Evolutionary conservation across 2,888 invertebrate genomes (phyloP), one percentile per base, ranked within the genome.

Genomic region (Volucella zonaria): DNA sequence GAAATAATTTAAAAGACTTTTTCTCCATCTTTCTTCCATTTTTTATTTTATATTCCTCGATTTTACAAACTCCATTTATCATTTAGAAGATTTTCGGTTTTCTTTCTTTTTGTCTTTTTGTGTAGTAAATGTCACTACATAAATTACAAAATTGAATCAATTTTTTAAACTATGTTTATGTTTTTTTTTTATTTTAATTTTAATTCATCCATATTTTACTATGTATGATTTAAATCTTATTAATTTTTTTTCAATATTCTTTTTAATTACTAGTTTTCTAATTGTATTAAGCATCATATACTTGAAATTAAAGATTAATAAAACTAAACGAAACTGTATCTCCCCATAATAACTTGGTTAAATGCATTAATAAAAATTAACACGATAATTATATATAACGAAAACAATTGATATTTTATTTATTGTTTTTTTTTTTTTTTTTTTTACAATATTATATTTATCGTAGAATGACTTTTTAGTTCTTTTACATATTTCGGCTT

Each of bases 311-410:
- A 42, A 74, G 18, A 47, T 45, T 49, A 70, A 49, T 52, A 67
- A 73, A 61, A 76, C 31, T 56, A 76, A 58, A 31, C 31, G 31
- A 31, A 31, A 31, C 31, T 31, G 31, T 31, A 31, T 31, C 6
- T 56, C 31, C 83, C 80, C 75, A 75, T 78, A 79, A 83, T 74
- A 75, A 70, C 49, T 54, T 79, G 70, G 66, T 83, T 83, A 83
- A 83, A 83, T 83, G 83, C 80, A 83, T 76, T 66, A 76, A 71
- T 14, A 66, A 66, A 78, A 75, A 74, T 62, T 47, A 82, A 74
- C 56, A 73, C 66, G n/a, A 56, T 59, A 62, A 1, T 54, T 58
- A 62, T 62, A 61, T 51, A 70, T 70, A 74, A 82, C 38, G 47
- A 71, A 78, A 70, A 70, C 49, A 64, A 70, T 47, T 70, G 70